phyloP scores from a whole-genome alignment of 2,113 vertebrate genomes.

The Oxyura jamaicensis region DNA sequence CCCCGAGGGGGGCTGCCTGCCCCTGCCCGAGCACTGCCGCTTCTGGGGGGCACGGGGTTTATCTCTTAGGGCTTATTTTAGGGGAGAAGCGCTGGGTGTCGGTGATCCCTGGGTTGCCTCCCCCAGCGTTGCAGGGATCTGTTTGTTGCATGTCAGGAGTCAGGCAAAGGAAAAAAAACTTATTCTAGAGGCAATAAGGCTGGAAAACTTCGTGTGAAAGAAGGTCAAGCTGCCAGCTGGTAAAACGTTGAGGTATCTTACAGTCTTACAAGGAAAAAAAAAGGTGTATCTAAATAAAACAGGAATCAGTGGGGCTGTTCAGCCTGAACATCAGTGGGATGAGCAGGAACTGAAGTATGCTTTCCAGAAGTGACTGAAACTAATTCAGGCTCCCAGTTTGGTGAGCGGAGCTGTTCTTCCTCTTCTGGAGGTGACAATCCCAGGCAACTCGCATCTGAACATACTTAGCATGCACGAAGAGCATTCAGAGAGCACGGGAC shows the following conservation, averaged over 20 bases:
- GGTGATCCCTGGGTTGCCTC: no score
- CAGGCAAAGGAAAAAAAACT: no score
- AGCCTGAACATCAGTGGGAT: rapidly evolving
- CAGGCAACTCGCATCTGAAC: neutral
- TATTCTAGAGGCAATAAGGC: neutral
- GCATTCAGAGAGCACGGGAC: neutral
- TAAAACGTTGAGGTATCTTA: neutral
- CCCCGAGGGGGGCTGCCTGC: no score
- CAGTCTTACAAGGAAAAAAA: rapidly evolving
- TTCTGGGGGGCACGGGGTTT: no score
- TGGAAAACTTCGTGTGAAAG: rapidly evolving
- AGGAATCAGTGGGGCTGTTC: neutral
- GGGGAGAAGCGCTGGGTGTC: no score
- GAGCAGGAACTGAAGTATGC: rapidly evolving
- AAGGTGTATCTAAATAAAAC: rapidly evolving
- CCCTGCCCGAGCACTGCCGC: no score
- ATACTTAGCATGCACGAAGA: rapidly evolving
- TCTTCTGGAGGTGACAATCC: neutral
- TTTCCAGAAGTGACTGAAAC: neutral
- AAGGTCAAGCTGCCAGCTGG: neutral
- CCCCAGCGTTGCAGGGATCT: neutral
- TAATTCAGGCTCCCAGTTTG: neutral
- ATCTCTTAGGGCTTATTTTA: no score
- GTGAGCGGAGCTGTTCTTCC: rapidly evolving
- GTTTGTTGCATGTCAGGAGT: neutral